Conservation (phyloP, 1,140 invertebrate species). For the Heliconius melpomene region DNA sequence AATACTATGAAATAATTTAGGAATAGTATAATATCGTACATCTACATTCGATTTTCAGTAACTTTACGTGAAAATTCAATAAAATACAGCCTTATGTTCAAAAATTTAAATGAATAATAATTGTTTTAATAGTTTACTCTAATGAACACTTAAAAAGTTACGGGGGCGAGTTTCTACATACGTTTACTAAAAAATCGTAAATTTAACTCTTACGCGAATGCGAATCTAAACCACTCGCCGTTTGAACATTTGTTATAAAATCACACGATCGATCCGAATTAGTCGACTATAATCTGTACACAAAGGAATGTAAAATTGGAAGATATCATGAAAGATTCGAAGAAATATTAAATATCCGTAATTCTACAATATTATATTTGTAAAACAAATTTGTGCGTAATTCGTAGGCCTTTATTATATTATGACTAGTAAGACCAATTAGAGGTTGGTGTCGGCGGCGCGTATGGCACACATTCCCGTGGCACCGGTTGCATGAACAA, state of each 20-base stretch:
- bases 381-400: constrained; percentile 67
- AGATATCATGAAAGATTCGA: constrained; percentile 52
- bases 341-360: constrained; percentile 40
- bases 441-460: not conserved
- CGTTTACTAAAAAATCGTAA: constrained; percentile 56
- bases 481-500: constrained; percentile 14
- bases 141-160: constrained; percentile 78
- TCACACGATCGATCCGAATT: constrained; percentile 47
- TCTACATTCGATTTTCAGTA: constrained; percentile 61
- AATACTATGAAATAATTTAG: constrained; percentile 80
- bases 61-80: constrained; percentile 68
- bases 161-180: constrained; percentile 54
- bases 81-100: constrained; percentile 71
- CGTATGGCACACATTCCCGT: constrained; percentile 31
- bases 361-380: constrained; percentile 39
- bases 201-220: constrained; percentile 61
- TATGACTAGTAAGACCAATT: constrained; percentile 77
- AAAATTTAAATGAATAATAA: constrained; percentile 71
- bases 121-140: constrained; percentile 73
- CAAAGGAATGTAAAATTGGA: constrained; percentile 75
- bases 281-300: constrained; percentile 49
- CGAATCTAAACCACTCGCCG: constrained; percentile 53
- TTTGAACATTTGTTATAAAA: constrained; percentile 73
- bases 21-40: constrained; percentile 68
- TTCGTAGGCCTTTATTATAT: constrained; percentile 70